Evolutionary conservation across 2,797 vertebrate genomes (phyloP).

Genomic region (Neomorphus geoffroyi): DNA sequence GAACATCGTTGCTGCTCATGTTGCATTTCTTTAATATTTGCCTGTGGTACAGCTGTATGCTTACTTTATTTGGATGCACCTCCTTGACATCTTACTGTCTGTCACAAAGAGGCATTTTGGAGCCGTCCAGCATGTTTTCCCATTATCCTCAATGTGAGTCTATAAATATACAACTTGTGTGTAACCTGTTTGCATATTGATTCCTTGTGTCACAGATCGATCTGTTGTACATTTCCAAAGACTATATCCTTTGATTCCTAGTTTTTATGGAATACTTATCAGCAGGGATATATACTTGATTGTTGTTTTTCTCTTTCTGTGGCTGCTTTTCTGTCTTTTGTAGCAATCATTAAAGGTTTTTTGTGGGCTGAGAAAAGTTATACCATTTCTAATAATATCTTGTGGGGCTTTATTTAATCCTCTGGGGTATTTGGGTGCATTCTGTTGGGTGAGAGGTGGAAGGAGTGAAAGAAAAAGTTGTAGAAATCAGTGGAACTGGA

Average conservation of each 20-base stretch:
- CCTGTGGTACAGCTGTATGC: not conserved
- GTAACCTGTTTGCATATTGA: slow-evolving; percentile 11
- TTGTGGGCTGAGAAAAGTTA: slow-evolving; percentile 23
- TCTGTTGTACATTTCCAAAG: not conserved
- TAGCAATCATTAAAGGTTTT: slow-evolving; percentile 17
- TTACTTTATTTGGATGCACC: not conserved
- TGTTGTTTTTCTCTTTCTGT: not conserved
- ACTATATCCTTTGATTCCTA: not conserved
- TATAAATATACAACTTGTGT: not conserved
- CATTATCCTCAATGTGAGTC: not conserved
- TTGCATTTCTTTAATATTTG: not conserved
- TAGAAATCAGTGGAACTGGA: slow-evolving; percentile 44
- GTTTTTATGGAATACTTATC: not conserved
- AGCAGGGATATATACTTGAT: not conserved
- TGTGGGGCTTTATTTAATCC: slow-evolving; percentile 52
- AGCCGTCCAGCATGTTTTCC: not conserved
- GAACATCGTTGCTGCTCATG: not conserved
- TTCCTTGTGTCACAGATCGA: not conserved
- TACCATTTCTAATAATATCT: not conserved
- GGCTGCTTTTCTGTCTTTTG: not conserved
- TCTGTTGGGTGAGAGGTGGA: not conserved
- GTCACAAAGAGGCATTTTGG: slow-evolving; percentile 13
- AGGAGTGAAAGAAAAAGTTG: slow-evolving; percentile 30
- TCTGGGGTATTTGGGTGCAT: slow-evolving; percentile 50
- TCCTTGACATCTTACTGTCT: not conserved